phyloP scores from a whole-genome alignment of 1,140 invertebrate genomes.

The Macrobrachium rosenbergii region DNA sequence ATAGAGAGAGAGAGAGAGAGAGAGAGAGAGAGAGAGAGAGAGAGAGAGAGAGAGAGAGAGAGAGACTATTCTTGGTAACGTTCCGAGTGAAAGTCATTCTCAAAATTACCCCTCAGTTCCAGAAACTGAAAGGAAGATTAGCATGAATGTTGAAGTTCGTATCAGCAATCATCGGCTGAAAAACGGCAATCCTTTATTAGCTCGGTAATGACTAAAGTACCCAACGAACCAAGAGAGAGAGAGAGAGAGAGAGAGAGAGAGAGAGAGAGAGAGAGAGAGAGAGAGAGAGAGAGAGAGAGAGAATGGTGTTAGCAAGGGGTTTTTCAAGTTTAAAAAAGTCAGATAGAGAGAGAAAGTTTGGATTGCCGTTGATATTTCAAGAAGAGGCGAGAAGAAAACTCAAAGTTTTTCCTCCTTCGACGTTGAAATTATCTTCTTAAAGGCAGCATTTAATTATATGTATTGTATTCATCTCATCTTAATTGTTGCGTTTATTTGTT shows the following conservation, averaged over 20 bases:
- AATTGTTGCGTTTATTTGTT: too few species aligned
- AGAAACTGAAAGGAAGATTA: too few species aligned
- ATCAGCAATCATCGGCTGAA: too few species aligned
- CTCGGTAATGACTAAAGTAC: not conserved
- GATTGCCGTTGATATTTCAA: not conserved
- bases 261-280: not conserved
- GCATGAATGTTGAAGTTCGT: too few species aligned
- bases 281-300: not conserved
- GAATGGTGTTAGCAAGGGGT: not conserved
- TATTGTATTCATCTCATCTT: too few species aligned
- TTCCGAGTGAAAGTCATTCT: too few species aligned
- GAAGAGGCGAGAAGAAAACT: not conserved
- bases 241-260: not conserved
- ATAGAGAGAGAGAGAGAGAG: not conserved
- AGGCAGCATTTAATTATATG: too few species aligned
- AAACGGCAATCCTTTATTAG: too few species aligned
- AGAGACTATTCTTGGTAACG: not conserved
- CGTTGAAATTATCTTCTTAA: too few species aligned
- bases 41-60: not conserved
- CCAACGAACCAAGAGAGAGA: not conserved
- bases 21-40: not conserved
- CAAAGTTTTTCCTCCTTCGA: too few species aligned
- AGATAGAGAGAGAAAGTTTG: not conserved
- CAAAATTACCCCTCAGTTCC: too few species aligned
- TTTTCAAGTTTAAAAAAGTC: too few species aligned